phyloP scores from a whole-genome alignment of 2,113 vertebrate species.

The Phylloscopus trochilus region DNA sequence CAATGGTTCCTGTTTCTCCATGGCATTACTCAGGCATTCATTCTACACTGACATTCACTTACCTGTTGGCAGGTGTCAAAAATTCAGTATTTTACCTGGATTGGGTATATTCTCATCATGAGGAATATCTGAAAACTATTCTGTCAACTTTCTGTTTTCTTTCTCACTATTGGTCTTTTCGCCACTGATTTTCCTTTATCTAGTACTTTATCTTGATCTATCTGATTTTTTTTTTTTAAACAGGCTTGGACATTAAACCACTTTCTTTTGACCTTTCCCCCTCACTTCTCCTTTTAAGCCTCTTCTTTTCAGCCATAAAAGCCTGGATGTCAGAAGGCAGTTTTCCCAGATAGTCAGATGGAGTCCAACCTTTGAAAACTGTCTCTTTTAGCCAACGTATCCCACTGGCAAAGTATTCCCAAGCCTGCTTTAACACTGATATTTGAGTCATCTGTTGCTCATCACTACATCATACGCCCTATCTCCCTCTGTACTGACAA shows the following conservation, averaged over 20 bases:
- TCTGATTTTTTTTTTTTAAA: neutral
- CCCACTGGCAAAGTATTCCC: neutral
- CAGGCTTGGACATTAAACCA: neutral
- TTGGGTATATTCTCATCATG: neutral
- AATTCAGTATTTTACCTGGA: neutral
- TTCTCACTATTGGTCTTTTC: neutral
- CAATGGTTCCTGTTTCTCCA: neutral
- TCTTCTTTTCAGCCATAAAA: neutral
- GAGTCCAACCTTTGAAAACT: constrained; percentile 5
- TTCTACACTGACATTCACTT: neutral
- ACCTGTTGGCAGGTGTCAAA: neutral
- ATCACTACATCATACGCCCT: neutral
- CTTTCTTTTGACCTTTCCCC: neutral
- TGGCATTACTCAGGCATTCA: neutral
- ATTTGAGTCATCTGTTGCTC: neutral
- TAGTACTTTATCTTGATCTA: neutral
- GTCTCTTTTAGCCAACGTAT: neutral
- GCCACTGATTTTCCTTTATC: neutral
- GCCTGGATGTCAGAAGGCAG: neutral
- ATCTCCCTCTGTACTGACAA: neutral
- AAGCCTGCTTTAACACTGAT: neutral
- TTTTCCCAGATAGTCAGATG: neutral
- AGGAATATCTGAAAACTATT: neutral
- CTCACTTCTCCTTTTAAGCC: neutral
- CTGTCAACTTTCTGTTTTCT: neutral